phyloP scores from a whole-genome alignment of 1,140 invertebrate species.

The Scaptodrosophila lebanonensis region DNA sequence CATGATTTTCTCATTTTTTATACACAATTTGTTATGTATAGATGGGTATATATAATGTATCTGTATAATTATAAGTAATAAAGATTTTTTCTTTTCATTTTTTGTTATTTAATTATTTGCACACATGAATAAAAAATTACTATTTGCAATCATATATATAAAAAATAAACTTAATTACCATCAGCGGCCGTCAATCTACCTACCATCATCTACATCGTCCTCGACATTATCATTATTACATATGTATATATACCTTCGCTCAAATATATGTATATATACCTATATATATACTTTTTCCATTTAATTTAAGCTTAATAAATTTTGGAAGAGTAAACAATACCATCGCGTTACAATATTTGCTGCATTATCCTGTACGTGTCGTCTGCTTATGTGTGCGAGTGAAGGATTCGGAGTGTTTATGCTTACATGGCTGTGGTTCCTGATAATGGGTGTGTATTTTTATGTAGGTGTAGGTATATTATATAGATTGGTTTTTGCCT shows the following conservation, averaged over 20 bases:
- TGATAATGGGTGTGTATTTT: constrained; percentile 17
- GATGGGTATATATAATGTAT: constrained; percentile 58
- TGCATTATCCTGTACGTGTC: constrained; percentile 57
- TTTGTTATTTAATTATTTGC: constrained; percentile 72
- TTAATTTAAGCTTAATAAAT: constrained; percentile 74
- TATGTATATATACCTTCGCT: constrained; percentile 22
- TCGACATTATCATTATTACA: constrained; percentile 24
- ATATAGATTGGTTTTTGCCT: constrained; percentile 65
- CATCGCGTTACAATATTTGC: constrained; percentile 71
- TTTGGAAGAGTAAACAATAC: constrained; percentile 76
- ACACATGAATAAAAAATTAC: constrained; percentile 74
- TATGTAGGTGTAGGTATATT: constrained; percentile 34
- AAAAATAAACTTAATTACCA: constrained; percentile 75
- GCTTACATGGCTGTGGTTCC: constrained; percentile 32
- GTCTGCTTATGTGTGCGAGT: constrained; percentile 18
- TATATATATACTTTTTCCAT: constrained; percentile 17
- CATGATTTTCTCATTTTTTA: constrained; percentile 43
- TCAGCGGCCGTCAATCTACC: constrained; percentile 41
- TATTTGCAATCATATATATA: constrained; percentile 76
- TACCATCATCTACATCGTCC: constrained; percentile 17
- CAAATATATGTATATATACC: constrained; percentile 16
- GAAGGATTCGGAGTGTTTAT: constrained; percentile 18
- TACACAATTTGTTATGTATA: constrained; percentile 45
- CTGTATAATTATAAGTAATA: constrained; percentile 72
- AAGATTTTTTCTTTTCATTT: constrained; percentile 60